Evolutionary conservation across 1,140 invertebrate genomes (phyloP), one percentile per base, ranked within the genome.

Genomic region (Scaptomyza graminum): DNA sequence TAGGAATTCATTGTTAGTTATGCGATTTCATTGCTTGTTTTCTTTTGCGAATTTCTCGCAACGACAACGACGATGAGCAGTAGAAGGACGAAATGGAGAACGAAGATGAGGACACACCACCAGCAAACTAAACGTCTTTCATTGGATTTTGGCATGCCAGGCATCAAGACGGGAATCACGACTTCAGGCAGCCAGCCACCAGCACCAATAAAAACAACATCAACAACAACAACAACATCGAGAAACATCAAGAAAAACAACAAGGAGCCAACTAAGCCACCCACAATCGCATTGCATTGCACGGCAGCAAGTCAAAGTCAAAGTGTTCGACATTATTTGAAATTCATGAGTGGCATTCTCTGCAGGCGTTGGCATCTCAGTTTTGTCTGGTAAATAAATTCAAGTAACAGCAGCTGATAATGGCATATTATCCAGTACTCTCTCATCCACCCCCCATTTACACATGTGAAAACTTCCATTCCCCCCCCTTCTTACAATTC

Each of bases 1-100:
- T 88, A 68, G 84, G 83, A 88, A 83, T 88, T 83, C 83, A 88
- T 88, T 88, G 84, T 88, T 89, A 88, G 83, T 88, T 88, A 88
- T 88, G 83, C 83, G 83, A 88, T 88, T 88, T 88, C 83, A 89
- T 88, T 88, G 83, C 83, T 88, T 88, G 83, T 88, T 88, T 88
- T 88, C 84, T 88, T 22, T 88, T 83, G 56, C 76, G 83, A 89
- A 83, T 89, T 88, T 78, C 79, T 79, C 57, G 72, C 65, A 68
- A 79, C 66, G 50, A 76, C 68, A 74, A 47, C 61, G 46, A 31
- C 44, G 31, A 51, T 41, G 65, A 34, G 7, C 2, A 34, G 31
- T 2, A 9, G 31, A 34, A 9, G 31, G 8, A 34, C 5, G 28
- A 28, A 0, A 28, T 28, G 31, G 7, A 34, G 31, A 9, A 9